Base-by-base conservation (phyloP, 2,888 invertebrate genomes). In the Psylliodes chrysocephalus region DNA sequence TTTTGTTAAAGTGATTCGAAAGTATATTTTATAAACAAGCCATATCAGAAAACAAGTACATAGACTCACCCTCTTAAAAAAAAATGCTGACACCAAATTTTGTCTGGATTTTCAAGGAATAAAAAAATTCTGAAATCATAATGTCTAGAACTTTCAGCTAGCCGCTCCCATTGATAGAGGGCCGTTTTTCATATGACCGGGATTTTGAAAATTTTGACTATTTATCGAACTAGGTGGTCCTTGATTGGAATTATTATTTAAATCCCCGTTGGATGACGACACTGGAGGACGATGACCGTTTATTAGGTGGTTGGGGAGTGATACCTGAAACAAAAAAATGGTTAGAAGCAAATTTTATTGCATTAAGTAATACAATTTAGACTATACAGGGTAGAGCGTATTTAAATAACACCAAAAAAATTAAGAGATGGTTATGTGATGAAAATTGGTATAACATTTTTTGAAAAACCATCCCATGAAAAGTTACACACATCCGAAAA, bases 201-300 rank as follows among this genome's bases (percentile, higher is more conserved):
- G 85, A n/a, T 75, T 71, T 77, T 86, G 84, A 81, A 86, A 87
- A 74, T 86, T 82, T 65, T 87, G 86, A 53, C 75, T 76, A 1
- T 85, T 81, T 61, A 80, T 79, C 22, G 79, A 77, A 69, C 75
- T 77, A 28, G 78, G 78, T 75, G 80, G 79, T 8, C 76, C 77
- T 67, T 66, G 86, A 79, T 78, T 82, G 22, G 81, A 79, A 40
- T 89, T 89, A 84, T 89, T 89, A 84, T 89, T 89, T 72, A 88
- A 81, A 79, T 89, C 89, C n/a, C 89, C 89, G 54, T 82, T 82
- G 25, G 87, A 82, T 14, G 81, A 78, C 79, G 78, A 77, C 44
- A 79, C 72, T 2, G 77, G 72, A 14, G 81, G 77, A 52, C 80
- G 77, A 67, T 81, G 82, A 17, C 82, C 88, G 79, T 88, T 88